Evolutionary conservation across 2,888 invertebrate species (phyloP).

Genomic region (Dasysyrphus tricinctus): DNA sequence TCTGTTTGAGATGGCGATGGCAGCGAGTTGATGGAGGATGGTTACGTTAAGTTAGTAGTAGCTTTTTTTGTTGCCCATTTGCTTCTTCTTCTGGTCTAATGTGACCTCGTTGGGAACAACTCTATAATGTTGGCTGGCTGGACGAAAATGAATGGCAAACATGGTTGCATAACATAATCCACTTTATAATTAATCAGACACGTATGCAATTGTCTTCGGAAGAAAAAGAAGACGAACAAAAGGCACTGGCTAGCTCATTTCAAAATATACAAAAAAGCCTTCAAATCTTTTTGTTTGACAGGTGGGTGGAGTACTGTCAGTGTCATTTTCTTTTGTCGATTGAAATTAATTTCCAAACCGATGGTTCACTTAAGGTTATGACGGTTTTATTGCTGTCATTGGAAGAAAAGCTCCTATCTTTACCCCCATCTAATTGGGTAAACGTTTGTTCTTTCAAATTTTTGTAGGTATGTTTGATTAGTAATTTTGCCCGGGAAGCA

Average conservation of each 20-base stretch:
- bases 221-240: conserved; percentile 17
- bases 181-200: conserved; percentile 82
- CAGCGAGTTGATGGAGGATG: conserved; percentile 38
- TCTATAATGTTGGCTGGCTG: conserved; percentile 35
- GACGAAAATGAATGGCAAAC: conserved; percentile 74
- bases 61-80: conserved; percentile 37
- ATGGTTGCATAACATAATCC: conserved; percentile 79
- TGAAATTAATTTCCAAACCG: conserved; percentile 65
- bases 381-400: conserved; percentile 66
- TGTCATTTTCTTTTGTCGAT: conserved; percentile 54
- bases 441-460: conserved; percentile 31
- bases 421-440: conserved; percentile 51
- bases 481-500: conserved; percentile 37
- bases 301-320: conserved; percentile 47
- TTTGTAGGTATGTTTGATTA: conserved; percentile 54
- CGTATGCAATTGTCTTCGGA: conserved; percentile 79
- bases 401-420: background rate
- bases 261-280: conserved; percentile 14
- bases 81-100: conserved; percentile 53
- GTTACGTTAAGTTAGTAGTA: conserved; percentile 44
- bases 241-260: background rate
- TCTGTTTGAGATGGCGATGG: conserved; percentile 45
- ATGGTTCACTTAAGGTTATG: conserved; percentile 58
- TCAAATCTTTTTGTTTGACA: conserved; percentile 31
- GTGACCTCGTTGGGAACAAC: conserved; percentile 67